Evolutionary conservation across 2,888 invertebrate species (phyloP).

Genomic region (Epicampocera succincta): DNA sequence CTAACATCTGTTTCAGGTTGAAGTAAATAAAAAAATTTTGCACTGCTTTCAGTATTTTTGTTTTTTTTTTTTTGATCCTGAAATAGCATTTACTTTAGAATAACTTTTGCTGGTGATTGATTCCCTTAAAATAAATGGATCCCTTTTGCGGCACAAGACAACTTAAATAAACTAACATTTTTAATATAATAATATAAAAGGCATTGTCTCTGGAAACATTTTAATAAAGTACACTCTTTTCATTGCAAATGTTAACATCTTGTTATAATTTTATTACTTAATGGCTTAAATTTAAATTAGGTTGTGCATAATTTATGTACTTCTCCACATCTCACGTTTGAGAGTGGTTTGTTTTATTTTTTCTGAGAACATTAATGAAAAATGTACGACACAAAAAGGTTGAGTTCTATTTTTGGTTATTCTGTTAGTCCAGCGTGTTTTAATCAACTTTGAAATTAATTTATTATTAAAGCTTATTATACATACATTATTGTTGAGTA

Average conservation of each 20-base stretch:
- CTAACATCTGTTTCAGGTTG: too few species aligned
- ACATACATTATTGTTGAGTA: too few species aligned
- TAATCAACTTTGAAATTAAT: too few species aligned
- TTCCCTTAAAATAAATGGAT: too few species aligned
- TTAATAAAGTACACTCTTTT: neutral
- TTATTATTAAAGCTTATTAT: too few species aligned
- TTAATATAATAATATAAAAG: neutral
- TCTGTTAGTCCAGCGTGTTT: neutral
- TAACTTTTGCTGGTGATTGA: too few species aligned
- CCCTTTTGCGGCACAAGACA: too few species aligned
- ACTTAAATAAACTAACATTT: too few species aligned
- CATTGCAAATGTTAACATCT: slow-evolving; percentile 3
- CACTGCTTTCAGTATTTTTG: too few species aligned
- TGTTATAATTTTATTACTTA: slow-evolving; percentile 5
- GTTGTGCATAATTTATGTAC: slow-evolving; percentile 31
- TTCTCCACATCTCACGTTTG: neutral
- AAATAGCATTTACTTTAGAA: too few species aligned
- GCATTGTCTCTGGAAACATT: neutral
- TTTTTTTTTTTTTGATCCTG: too few species aligned
- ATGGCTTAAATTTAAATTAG: slow-evolving; percentile 29
- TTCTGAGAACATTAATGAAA: slow-evolving; percentile 1
- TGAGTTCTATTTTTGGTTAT: neutral
- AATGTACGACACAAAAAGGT: slow-evolving; percentile 10
- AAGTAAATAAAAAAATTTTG: too few species aligned
- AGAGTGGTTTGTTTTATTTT: slow-evolving; percentile 9